Evolutionary conservation across 2,113 vertebrate genomes (phyloP), one percentile per base, ranked within the genome.

Genomic region (Xyrauchen texanus): DNA sequence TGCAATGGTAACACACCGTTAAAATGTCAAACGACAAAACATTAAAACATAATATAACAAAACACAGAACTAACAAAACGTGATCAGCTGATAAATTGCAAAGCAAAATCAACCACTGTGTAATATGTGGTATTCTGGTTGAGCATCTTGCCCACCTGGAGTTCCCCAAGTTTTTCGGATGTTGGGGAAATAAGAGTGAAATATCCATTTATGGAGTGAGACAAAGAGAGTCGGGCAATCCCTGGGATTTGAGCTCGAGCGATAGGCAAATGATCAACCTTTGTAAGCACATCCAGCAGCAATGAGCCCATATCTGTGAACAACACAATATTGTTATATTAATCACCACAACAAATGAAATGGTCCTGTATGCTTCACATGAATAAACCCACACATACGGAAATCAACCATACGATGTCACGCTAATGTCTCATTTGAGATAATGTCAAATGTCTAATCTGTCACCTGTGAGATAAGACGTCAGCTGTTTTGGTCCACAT

Each of bases 401-500:
- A 34, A 34, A 34, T 34, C 21, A 34, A 3, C 21, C 21, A 34
- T 34, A 34, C 3, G 21, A 1, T 34, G 21, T 34, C 21, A 34
- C 3, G 21, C 21, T 34, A 34, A 34, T 34, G 21, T 34, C 21
- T 34, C 21, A 34, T 34, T 34, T 34, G 21, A 34, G 21, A 34
- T 34, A 34, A 34, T 34, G 21, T 34, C 21, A 34, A 34, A 34
- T 34, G 21, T 34, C 21, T 34, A 68, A 12, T 12, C 12, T 0
- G 4, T 64, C 89, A 99, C 97, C 97, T 93, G 93, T 93, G 45
- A 99, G 86, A 78, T 98, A 99, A 0, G 96, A 96, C 13, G 93
- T 89, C 62, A 99, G 94, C 81, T 98, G 97, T 85, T 96, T 94
- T 6, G 95, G 94, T 53, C 97, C 95, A 81, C 96, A 98, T 71